phyloP scores from a whole-genome alignment of 92 coral and sea anemone species.

The Ricordea florida region DNA sequence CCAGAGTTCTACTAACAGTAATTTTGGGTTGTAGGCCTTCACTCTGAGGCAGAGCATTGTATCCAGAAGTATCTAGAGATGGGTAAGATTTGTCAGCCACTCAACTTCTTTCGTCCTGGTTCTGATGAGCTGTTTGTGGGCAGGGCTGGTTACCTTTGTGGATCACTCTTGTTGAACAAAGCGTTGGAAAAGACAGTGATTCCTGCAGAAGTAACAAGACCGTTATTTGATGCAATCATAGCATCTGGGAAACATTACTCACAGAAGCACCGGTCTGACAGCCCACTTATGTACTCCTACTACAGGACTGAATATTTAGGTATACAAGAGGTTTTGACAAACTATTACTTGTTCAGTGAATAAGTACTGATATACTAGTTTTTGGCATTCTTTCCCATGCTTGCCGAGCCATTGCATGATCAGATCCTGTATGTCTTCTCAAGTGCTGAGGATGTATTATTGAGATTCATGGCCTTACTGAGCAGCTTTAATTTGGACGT shows the following conservation, averaged over 20 bases:
- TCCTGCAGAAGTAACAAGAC: constrained; percentile 67
- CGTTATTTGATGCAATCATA: constrained; percentile 77
- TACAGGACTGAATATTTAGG: constrained; percentile 87
- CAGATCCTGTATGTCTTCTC: too few relatives aligned
- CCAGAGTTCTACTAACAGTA: neutral
- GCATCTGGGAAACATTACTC: constrained; percentile 77
- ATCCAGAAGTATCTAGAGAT: constrained; percentile 70
- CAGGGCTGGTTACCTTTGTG: constrained; percentile 92
- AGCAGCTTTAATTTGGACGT: too few relatives aligned
- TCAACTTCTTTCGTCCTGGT: constrained; percentile 69
- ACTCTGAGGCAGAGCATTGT: constrained; percentile 65
- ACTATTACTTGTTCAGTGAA: too few relatives aligned
- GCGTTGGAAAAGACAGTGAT: constrained; percentile 67
- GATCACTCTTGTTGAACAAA: constrained; percentile 70
- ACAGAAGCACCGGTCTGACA: constrained; percentile 51
- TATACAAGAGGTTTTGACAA: neutral
- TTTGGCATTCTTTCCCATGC: too few relatives aligned
- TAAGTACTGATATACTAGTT: too few relatives aligned
- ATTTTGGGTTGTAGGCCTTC: constrained; percentile 39
- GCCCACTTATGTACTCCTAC: constrained; percentile 92
- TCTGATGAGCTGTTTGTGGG: constrained; percentile 94
- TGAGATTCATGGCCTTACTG: too few relatives aligned
- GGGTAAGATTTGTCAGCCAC: constrained; percentile 73
- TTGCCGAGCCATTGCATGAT: too few relatives aligned
- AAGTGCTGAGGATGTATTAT: too few relatives aligned